phyloP scores from a whole-genome alignment of 2,888 invertebrate genomes.

The Diarsia mendica region DNA sequence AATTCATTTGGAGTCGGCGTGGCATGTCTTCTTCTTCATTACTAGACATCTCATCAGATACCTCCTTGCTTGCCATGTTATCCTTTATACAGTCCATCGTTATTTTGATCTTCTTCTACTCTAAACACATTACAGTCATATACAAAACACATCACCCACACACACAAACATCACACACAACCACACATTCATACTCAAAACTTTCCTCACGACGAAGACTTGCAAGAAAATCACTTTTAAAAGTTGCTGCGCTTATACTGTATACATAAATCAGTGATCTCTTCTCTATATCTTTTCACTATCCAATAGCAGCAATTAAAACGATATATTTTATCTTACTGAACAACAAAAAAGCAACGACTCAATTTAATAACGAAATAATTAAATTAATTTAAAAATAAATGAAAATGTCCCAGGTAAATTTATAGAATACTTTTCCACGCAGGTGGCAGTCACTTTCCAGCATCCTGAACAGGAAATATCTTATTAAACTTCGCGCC shows the following conservation, averaged over 20 bases:
- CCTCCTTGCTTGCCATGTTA: too few species aligned
- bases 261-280: background rate
- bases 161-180: too few species aligned
- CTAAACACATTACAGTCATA: too few species aligned
- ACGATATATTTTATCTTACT: background rate
- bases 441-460: constrained; percentile 53
- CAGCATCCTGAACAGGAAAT: constrained; percentile 70
- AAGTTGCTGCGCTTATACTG: background rate
- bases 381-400: background rate
- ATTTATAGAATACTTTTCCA: constrained; percentile 64
- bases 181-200: too few species aligned
- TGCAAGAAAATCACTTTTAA: background rate
- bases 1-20: too few species aligned
- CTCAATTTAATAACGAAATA: background rate
- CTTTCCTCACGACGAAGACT: too few species aligned
- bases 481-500: constrained; percentile 72
- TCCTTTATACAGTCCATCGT: too few species aligned
- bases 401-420: constrained; percentile 8
- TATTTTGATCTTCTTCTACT: too few species aligned
- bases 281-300: background rate
- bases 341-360: background rate
- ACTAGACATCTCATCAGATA: too few species aligned
- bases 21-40: too few species aligned
- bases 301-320: background rate
- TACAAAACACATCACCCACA: too few species aligned